Conservation (phyloP, 2,113 vertebrate genomes). For the Scytalopus superciliaris region DNA sequence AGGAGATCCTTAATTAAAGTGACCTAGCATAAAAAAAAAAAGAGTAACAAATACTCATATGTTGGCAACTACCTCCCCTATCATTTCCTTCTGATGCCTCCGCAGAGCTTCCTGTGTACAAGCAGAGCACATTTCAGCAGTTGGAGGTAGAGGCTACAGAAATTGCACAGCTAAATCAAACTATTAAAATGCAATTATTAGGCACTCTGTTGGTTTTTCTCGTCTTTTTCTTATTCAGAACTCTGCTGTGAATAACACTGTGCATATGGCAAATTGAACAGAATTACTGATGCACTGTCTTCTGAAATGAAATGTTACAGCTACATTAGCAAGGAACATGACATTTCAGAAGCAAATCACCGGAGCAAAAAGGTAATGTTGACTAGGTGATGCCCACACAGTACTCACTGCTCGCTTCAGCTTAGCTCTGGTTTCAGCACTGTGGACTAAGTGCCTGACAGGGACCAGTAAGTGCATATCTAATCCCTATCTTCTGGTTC, state of each 20-base stretch:
- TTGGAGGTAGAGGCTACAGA: not conserved
- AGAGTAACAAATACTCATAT: not conserved
- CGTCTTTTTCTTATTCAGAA: not conserved
- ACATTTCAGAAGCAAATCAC: not conserved
- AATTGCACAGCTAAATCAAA: not conserved
- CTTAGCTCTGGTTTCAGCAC: not conserved
- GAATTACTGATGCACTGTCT: not conserved
- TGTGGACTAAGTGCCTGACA: not conserved
- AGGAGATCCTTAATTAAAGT: not conserved
- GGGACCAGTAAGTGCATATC: not conserved
- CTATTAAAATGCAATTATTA: not conserved
- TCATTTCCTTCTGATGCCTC: not conserved
- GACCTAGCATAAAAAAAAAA: not conserved
- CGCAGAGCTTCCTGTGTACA: not conserved
- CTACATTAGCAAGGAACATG: not conserved
- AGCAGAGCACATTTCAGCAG: not conserved
- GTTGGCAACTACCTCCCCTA: not conserved
- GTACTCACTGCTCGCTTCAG: not conserved
- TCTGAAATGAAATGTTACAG: not conserved
- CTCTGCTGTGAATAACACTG: not conserved
- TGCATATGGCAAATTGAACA: not conserved
- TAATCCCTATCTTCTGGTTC: not conserved
- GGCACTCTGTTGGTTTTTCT: not conserved
- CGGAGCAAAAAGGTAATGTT: not conserved
- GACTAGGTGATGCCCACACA: not conserved